A percentile compares a stretch with the other conserved stretches of the same genome.
These are phyloP conservation scores for Mormyrops boulengeri DNA, from an alignment of 2,797 vertebrate species.

Conservation along the genomic window DNA sequence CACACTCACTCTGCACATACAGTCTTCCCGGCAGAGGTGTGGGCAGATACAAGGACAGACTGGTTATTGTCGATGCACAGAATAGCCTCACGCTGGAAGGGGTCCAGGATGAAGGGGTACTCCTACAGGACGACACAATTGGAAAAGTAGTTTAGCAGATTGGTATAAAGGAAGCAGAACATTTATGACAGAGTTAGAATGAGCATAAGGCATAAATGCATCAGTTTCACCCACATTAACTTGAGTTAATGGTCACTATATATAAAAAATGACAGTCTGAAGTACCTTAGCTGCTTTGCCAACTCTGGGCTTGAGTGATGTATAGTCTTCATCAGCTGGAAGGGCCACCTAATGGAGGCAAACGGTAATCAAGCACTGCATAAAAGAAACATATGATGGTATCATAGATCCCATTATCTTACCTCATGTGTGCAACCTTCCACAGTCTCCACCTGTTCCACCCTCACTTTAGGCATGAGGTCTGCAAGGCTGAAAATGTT, in stretches of 20 bases:
- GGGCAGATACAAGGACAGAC: conserved; percentile 93
- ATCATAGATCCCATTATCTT: conserved; percentile 27
- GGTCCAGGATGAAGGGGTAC: conserved; percentile 91
- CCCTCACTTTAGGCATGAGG: conserved; percentile 90
- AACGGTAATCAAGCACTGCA: neutral
- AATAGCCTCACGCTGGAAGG: conserved; percentile 94
- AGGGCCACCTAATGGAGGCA: conserved; percentile 74
- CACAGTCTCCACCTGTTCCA: conserved; percentile 84
- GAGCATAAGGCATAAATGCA: neutral
- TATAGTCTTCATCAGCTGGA: conserved; percentile 74
- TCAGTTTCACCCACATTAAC: neutral
- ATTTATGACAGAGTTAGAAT: neutral
- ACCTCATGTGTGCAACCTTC: conserved; percentile 96
- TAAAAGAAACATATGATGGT: neutral
- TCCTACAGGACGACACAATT: conserved; percentile 65
- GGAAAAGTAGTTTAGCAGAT: neutral
- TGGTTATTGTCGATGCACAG: conserved; percentile 95
- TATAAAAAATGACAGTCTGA: neutral
- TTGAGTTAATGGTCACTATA: neutral
- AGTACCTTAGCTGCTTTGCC: conserved; percentile 95
- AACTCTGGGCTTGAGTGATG: conserved; percentile 75
- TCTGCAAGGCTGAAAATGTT: conserved; percentile 71
- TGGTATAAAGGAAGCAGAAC: neutral
- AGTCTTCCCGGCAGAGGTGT: conserved; percentile 96
- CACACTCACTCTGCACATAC: conserved; percentile 94